Base-by-base conservation (phyloP, 1,140 invertebrate genomes). In the Pentalonia nigronervosa region DNA sequence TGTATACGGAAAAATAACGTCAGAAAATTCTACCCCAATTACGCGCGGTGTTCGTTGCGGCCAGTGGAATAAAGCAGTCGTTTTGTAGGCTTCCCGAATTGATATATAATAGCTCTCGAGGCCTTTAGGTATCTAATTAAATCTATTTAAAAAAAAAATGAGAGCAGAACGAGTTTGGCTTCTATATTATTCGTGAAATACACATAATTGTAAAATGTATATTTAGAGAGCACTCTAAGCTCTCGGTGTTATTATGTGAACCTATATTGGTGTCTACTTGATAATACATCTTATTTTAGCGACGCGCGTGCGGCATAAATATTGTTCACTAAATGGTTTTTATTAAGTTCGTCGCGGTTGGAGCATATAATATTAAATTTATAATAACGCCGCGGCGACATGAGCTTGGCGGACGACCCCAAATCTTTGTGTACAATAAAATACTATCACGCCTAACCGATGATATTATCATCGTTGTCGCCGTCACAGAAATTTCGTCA, bases 81-180 rank as follows among this genome's bases (percentile, higher is more conserved):
- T 81, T 92, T 92, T 36, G 91, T 81, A 21, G 91, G 91, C 91
- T 92, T 92, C 91, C 14, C 76, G 30, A 83, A 92, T 92, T 92
- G 47, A 92, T 92, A 91, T 91, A 45, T 76, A 17, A 36, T 60
- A n/a, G 53, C 60, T 14, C 23, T 23, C 56, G 60, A 60, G 86
- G 17, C 56, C 36, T 91, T 91, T 45, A 25, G 41, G 41, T 14
- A 11, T 30, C 6, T 67, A 60, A 76, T 91, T 91, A 76, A 91
- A 91, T 91, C 41, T 47, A 91, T 47, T 45, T 47, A n/a, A 47
- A 20, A 90, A 90, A 20, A 89, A 89, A 34, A 36, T 20, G 20
- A 8, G 7, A 48, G 17, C 9, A 34, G 30, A 91, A 76, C 60
- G 14, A 60, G 90, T 91, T 76, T 91, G 56, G 90, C 90, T 91